Percentiles rank a stretch among this genome's conserved stretches.
phyloP scores from a whole-genome alignment of 1,140 invertebrate genomes.

The Scylla paramamosain region DNA sequence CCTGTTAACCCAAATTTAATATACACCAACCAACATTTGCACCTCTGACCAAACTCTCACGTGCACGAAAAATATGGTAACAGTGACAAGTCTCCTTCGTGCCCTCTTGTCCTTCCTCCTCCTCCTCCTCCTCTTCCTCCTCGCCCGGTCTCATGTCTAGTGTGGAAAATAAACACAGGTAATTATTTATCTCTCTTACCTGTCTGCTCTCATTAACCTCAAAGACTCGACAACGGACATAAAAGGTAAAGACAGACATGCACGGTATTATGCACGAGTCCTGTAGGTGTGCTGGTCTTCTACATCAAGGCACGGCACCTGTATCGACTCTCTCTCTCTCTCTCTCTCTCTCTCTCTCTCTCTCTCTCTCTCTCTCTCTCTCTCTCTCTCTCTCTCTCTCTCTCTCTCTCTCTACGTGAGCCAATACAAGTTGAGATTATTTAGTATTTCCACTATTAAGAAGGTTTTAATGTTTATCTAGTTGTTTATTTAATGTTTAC shows the following conservation, averaged over 20 bases:
- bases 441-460: too few species aligned
- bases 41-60: not conserved
- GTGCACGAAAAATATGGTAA: not conserved
- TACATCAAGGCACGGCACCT: not conserved
- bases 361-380: too few species aligned
- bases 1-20: constrained; percentile 23
- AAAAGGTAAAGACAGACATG: not conserved
- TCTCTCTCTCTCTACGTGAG: not conserved
- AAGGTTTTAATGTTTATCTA: too few species aligned
- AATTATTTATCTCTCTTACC: not conserved
- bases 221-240: not conserved
- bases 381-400: not conserved
- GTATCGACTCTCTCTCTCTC: too few species aligned
- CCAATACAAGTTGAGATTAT: too few species aligned
- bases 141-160: not conserved
- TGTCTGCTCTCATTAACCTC: not conserved
- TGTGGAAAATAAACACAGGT: not conserved
- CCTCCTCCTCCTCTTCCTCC: not conserved
- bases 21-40: not conserved
- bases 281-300: not conserved
- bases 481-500: too few species aligned
- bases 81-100: not conserved
- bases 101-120: not conserved
- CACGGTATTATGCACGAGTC: not conserved
- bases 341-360: too few species aligned